Evolutionary conservation across 2,113 vertebrate species (phyloP).

Genomic region (Chloropsis cyanopogon): DNA sequence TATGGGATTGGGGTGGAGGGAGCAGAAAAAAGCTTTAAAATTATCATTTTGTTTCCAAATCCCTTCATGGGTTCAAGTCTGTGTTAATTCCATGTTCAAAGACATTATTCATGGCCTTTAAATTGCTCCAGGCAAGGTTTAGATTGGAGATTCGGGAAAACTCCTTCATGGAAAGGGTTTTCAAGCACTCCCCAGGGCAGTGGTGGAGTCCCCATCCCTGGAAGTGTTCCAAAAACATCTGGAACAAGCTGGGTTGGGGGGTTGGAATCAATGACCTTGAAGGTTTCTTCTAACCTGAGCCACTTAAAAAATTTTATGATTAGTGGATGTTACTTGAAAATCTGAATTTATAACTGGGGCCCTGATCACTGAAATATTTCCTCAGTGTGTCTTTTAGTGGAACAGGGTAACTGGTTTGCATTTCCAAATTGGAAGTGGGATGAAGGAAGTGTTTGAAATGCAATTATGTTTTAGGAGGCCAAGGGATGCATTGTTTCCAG

Average conservation of each 20-base stretch:
- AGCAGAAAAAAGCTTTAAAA: neutral
- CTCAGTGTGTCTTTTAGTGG: neutral
- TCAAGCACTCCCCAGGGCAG: neutral
- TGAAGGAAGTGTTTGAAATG: neutral
- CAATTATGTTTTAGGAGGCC: neutral
- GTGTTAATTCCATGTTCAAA: neutral
- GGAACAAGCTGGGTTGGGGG: neutral
- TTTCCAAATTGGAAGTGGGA: neutral
- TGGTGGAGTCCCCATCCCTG: neutral
- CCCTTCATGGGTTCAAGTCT: neutral
- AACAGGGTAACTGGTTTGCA: neutral
- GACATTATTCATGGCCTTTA: neutral
- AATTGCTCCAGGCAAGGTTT: neutral
- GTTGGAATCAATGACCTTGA: neutral
- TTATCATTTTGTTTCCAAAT: neutral
- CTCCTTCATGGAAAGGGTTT: neutral
- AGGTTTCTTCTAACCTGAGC: neutral
- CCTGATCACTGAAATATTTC: neutral
- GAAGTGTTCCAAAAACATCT: neutral
- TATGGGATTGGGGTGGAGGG: fast-evolving
- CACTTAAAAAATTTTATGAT: neutral
- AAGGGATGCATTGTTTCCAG: neutral
- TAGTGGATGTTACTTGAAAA: neutral
- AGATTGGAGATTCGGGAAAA: neutral
- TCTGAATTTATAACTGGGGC: neutral